phyloP scores from a whole-genome alignment of 2,797 vertebrate genomes.

The Enteromius argenteus region DNA sequence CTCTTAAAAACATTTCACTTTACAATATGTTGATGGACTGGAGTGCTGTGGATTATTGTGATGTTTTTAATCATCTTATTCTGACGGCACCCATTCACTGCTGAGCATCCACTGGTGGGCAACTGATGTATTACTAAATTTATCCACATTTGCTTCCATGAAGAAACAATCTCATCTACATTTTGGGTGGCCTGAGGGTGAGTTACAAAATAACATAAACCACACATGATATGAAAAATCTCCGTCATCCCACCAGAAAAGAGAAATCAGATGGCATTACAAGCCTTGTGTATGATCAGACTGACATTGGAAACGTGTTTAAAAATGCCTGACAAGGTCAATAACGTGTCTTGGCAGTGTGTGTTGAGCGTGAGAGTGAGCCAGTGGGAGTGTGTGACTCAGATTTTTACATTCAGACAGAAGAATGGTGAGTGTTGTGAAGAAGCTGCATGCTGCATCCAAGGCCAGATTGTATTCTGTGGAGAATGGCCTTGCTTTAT shows the following conservation, averaged over 20 bases:
- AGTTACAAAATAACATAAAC: not conserved
- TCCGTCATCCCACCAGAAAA: not conserved
- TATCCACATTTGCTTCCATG: not conserved
- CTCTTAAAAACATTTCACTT: not conserved
- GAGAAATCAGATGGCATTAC: not conserved
- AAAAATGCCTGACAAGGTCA: conserved; percentile 29
- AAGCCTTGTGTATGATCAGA: not conserved
- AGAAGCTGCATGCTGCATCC: conserved; percentile 8
- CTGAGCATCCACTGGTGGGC: not conserved
- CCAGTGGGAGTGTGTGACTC: conserved; percentile 45
- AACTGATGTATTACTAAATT: not conserved
- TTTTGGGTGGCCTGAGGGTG: not conserved
- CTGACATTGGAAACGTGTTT: conserved; percentile 11
- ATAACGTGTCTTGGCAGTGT: conserved; percentile 34
- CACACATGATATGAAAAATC: not conserved
- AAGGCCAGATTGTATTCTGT: conserved; percentile 38
- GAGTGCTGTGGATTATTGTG: not conserved
- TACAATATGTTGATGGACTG: not conserved
- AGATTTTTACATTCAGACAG: conserved; percentile 32
- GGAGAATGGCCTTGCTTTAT: conserved; percentile 16
- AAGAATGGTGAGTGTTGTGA: conserved; percentile 47
- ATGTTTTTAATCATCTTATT: not conserved
- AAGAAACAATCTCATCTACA: not conserved
- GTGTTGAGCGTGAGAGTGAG: conserved; percentile 27
- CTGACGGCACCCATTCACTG: not conserved